Conservation (phyloP, 1,140 invertebrate species). For the Zaprionus africanus region DNA sequence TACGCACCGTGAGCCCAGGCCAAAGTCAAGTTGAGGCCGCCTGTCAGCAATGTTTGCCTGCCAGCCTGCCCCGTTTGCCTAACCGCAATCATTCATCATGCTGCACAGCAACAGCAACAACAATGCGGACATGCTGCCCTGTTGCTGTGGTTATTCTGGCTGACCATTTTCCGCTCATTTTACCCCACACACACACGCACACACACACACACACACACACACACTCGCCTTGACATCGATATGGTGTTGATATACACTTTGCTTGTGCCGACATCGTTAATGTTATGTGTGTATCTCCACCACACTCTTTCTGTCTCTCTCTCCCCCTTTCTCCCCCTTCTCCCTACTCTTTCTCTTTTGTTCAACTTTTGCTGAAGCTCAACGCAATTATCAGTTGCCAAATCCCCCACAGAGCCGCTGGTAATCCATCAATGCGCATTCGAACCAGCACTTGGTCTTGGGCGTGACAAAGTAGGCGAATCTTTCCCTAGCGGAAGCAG, state of each 20-base stretch:
- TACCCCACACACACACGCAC: slow-evolving; percentile 16
- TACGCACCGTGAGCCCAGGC: slow-evolving; percentile 57
- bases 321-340: slow-evolving; percentile 7
- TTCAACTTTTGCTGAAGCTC: slow-evolving; percentile 29
- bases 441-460: slow-evolving; percentile 44
- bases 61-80: slow-evolving; percentile 24
- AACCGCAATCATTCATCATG: slow-evolving; percentile 80
- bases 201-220: neutral
- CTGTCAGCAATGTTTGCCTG: slow-evolving; percentile 67
- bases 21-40: slow-evolving; percentile 50
- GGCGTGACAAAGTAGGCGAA: slow-evolving; percentile 1
- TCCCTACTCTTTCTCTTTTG: neutral
- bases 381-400: slow-evolving; percentile 57
- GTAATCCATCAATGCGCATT: slow-evolving; percentile 65
- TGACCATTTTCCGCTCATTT: slow-evolving; percentile 66
- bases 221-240: slow-evolving; percentile 64
- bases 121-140: slow-evolving; percentile 51
- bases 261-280: slow-evolving; percentile 60
- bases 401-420: slow-evolving; percentile 52
- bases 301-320: slow-evolving; percentile 8
- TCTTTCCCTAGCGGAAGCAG: neutral
- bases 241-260: slow-evolving; percentile 69
- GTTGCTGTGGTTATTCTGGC: slow-evolving; percentile 44
- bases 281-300: slow-evolving; percentile 48
- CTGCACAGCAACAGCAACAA: slow-evolving; percentile 29